These are phyloP conservation scores for Xestia rhomboidea DNA, from an alignment of 2,888 invertebrate species.

Conservation along the genomic window DNA sequence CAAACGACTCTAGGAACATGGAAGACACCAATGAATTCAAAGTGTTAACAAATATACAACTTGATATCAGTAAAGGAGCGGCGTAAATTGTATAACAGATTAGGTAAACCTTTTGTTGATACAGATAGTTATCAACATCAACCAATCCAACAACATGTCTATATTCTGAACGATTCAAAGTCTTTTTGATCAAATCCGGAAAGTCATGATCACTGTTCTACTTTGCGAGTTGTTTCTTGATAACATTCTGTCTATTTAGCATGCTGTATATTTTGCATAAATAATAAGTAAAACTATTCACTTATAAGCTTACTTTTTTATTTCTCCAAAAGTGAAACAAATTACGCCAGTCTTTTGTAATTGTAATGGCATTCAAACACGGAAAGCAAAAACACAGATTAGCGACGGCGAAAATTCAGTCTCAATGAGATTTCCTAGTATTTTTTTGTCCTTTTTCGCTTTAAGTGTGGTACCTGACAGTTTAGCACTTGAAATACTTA, in stretches of 20 bases:
- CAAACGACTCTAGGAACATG: background rate
- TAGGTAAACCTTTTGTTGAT: constrained; percentile 53
- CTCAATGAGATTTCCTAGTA: constrained; percentile 34
- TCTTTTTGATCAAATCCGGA: constrained; percentile 14
- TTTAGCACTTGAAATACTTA: background rate
- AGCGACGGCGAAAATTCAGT: constrained; percentile 7
- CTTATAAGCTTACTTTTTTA: constrained; percentile 41
- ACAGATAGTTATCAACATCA: constrained; percentile 38
- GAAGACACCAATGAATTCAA: constrained; percentile 10
- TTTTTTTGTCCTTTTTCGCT: constrained; percentile 27
- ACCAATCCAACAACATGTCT: constrained; percentile 33
- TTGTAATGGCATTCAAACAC: constrained; percentile 38
- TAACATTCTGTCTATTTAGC: background rate
- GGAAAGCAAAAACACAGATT: constrained; percentile 25
- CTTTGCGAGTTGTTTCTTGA: constrained; percentile 6
- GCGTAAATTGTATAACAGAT: constrained; percentile 47
- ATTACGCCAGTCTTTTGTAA: constrained; percentile 16
- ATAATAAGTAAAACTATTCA: constrained; percentile 25
- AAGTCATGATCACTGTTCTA: constrained; percentile 15
- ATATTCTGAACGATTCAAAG: constrained; percentile 25
- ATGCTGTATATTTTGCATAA: constrained; percentile 13
- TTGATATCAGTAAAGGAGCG: constrained; percentile 46
- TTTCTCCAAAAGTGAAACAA: constrained; percentile 48
- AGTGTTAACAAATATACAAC: constrained; percentile 44
- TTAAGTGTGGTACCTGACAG: background rate